These are phyloP conservation scores for human DNA, from an alignment of 2,113 vertebrate species.

Conservation along the genomic window GRCh38 chr12:111171001-111171500, in stretches of 20 bases:
- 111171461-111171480: background rate
- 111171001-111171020: background rate
- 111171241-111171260: background rate
- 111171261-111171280: background rate
- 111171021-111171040: rapidly evolving
- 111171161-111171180: background rate
- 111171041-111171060: background rate
- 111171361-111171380: background rate
- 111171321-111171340: background rate
- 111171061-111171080: background rate
- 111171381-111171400: background rate
- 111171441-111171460: background rate
- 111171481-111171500: background rate
- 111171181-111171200: background rate
- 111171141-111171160: background rate
- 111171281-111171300: background rate
- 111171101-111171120: background rate
- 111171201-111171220: background rate
- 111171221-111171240: background rate
- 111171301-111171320: background rate
- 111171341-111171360: rapidly evolving
- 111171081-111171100: background rate
- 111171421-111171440: background rate
- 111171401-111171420: background rate
- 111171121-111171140: background rate